Base-by-base conservation (phyloP, 2,113 vertebrate genomes). In the Phyllostomus discolor region DNA sequence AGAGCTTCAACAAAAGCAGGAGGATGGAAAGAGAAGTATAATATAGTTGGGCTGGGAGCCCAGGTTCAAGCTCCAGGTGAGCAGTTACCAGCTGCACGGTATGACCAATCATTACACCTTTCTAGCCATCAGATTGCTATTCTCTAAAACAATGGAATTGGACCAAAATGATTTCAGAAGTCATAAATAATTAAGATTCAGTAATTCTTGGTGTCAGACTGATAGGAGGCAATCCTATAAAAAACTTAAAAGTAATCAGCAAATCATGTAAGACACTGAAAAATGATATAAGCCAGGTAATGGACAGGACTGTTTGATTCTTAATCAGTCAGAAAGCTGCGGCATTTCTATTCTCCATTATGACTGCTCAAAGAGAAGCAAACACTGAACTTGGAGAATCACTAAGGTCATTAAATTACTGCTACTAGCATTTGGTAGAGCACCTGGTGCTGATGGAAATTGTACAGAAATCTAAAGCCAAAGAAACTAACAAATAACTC, bases 401-500 rank as follows among this genome's bases (percentile, higher is more conserved):
- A 88, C 43, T 22, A 70, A 80, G 1, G 3, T 84, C 38, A 31
- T 72, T 88, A 80, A 86, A 69, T 80, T 87, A 88, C 59, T 80
- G 38, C 76, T 70, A n/a, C 31, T 46, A 66, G 28, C 19, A 67
- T 95, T 20, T 91, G 72, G 24, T 88, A 91, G n/a, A 66, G 50
- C 76, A 76, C 59, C 54, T 92, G 41, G 20, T 80, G 26, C 22
- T 75, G 70, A 70, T 50, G 48, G 35, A 84, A 66, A 82, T 92
- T 94, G 26, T 73, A 22, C 11, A 85, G 75, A 92, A 66, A 64
- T 50, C 38, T 16, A 72, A 86, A 75, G 72, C 70, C 33, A 62
- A 64, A 82, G 66, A 82, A 87, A 76, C 20, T 50, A 95, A 88
- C 10, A 90, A 90, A 70, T 75, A 79, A 69, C 28, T 66, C 82